These are phyloP conservation scores for Butastur rufipennis DNA, from an alignment of 2,113 vertebrate species.

Conservation along the genomic window DNA sequence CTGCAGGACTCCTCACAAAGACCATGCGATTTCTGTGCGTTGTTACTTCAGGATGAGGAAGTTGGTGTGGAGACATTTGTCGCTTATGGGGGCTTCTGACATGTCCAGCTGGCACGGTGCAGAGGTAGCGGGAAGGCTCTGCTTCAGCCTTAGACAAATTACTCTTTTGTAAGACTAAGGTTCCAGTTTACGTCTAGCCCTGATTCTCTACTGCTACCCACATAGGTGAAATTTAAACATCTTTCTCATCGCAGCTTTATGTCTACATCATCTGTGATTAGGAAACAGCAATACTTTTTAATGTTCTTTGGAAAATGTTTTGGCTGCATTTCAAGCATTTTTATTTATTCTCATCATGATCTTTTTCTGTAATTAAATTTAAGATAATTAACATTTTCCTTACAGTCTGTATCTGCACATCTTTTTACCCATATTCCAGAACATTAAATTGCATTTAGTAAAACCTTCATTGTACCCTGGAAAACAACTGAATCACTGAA, in stretches of 20 bases:
- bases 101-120: not conserved
- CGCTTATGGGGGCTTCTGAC: not conserved
- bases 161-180: not conserved
- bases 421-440: slow-evolving; percentile 61
- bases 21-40: not conserved
- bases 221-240: not conserved
- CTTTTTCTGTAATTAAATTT: slow-evolving; percentile 77
- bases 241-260: slow-evolving; percentile 24
- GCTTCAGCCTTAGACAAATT: not conserved
- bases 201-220: not conserved
- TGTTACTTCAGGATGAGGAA: not conserved
- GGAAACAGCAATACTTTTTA: slow-evolving; percentile 72
- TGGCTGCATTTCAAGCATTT: slow-evolving; percentile 72
- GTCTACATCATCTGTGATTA: slow-evolving; percentile 54
- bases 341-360: slow-evolving; percentile 72
- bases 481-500: slow-evolving; percentile 44
- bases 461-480: slow-evolving; percentile 8
- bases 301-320: slow-evolving; percentile 67
- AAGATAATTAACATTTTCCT: slow-evolving; percentile 75
- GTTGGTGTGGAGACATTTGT: not conserved
- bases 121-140: not conserved
- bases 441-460: slow-evolving; percentile 66
- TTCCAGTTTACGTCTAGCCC: not conserved
- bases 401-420: slow-evolving; percentile 61
- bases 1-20: not conserved